phyloP scores from a whole-genome alignment of 2,113 vertebrate genomes.

The Butorides virescens region DNA sequence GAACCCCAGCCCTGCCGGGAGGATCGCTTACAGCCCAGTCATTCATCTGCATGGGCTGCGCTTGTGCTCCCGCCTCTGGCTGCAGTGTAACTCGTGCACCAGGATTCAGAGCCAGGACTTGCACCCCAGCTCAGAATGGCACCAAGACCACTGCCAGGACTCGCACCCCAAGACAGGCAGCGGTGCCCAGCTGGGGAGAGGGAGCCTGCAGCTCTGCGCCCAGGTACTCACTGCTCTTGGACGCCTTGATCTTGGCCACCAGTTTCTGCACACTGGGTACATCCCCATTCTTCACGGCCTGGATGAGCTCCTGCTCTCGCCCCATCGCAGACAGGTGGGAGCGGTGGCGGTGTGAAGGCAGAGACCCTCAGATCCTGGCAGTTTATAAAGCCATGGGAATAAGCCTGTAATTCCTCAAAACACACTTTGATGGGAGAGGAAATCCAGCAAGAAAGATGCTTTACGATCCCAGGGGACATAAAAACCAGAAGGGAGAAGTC shows the following conservation, averaged over 20 bases:
- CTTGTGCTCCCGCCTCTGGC: background rate
- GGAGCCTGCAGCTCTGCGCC: background rate
- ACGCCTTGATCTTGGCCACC: conserved; percentile 78
- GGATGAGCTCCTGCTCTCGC: conserved; percentile 79
- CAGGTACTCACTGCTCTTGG: conserved; percentile 79
- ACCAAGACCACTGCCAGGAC: background rate
- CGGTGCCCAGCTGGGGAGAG: accelerated
- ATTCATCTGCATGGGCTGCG: background rate
- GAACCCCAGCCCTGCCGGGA: background rate
- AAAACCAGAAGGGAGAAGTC: conserved; percentile 13
- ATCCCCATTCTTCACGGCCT: conserved; percentile 80
- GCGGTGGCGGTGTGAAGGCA: accelerated
- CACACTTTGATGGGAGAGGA: background rate
- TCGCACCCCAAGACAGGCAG: accelerated
- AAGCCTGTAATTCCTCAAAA: background rate
- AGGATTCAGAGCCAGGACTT: background rate
- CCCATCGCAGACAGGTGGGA: conserved; percentile 69
- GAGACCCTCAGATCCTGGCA: background rate
- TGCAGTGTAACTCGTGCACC: accelerated
- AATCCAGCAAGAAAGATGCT: conserved; percentile 21
- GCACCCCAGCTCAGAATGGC: background rate
- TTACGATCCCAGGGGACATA: conserved; percentile 33
- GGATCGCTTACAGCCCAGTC: background rate
- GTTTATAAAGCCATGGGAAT: conserved; percentile 56
- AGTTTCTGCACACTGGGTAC: conserved; percentile 76